Conservation (phyloP, 2,888 invertebrate species). For the Noctua janthina region DNA sequence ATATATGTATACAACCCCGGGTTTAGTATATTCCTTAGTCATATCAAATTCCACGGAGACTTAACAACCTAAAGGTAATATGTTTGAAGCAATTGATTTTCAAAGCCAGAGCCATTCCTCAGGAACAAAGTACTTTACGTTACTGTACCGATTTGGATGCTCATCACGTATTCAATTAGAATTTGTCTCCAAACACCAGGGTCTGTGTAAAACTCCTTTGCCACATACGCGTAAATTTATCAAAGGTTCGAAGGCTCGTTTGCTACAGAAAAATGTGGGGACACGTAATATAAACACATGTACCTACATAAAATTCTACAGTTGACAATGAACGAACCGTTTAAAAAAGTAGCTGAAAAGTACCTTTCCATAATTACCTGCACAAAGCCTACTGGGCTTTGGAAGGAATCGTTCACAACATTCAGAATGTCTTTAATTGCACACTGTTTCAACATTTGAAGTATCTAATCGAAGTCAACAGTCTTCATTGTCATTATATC, state of each 20-base stretch:
- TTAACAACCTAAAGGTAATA: not conserved
- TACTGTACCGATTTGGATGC: slow-evolving; percentile 33
- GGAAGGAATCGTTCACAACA: not conserved
- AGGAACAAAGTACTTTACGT: slow-evolving; percentile 38
- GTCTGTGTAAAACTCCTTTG: slow-evolving; percentile 33
- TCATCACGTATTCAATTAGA: slow-evolving; percentile 66
- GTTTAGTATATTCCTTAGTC: not conserved
- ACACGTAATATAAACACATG: not conserved
- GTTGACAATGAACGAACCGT: not conserved
- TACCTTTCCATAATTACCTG: not conserved
- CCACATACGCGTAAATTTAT: slow-evolving; percentile 50
- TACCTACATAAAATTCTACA: not conserved
- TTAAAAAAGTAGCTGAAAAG: not conserved
- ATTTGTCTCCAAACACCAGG: slow-evolving; percentile 61
- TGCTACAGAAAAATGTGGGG: slow-evolving; percentile 3
- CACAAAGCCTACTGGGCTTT: no score
- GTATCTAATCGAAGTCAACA: not conserved
- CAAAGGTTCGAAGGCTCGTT: slow-evolving; percentile 26
- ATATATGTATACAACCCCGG: no score
- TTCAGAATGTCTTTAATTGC: not conserved
- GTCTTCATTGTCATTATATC: not conserved
- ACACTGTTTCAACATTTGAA: not conserved
- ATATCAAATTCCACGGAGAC: slow-evolving; percentile 6
- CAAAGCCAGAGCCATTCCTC: slow-evolving; percentile 29
- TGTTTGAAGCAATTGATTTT: slow-evolving; percentile 31